Evolutionary conservation across 1,140 invertebrate species (phyloP).

Genomic region (Reticulitermes speratus): DNA sequence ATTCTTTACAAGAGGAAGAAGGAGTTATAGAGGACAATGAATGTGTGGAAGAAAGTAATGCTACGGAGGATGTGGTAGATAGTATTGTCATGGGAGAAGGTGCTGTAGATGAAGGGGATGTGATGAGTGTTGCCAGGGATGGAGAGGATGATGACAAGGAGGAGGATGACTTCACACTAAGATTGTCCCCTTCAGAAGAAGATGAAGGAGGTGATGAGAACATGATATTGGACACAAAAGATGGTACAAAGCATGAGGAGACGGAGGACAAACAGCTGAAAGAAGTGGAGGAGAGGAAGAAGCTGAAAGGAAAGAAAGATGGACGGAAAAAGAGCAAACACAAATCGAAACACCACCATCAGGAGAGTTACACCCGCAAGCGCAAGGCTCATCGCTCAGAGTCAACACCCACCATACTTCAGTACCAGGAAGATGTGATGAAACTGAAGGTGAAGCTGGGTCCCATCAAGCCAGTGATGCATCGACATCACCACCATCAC

Average conservation of each 20-base stretch:
- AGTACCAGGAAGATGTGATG: constrained; percentile 41
- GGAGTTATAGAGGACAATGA: not conserved
- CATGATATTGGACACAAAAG: not conserved
- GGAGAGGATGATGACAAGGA: constrained; percentile 29
- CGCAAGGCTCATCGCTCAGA: constrained; percentile 37
- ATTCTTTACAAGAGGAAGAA: not conserved
- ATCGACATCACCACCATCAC: constrained; percentile 27
- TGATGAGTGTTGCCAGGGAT: constrained; percentile 7
- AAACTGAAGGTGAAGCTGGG: constrained; percentile 43
- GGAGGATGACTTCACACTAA: constrained; percentile 9
- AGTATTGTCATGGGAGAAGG: not conserved
- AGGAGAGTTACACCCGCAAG: constrained; percentile 24
- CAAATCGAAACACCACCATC: constrained; percentile 41
- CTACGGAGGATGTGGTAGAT: not conserved
- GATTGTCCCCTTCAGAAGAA: not conserved
- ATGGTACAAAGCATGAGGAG: not conserved
- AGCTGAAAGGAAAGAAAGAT: constrained; percentile 8
- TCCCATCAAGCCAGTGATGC: constrained; percentile 23
- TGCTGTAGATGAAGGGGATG: not conserved
- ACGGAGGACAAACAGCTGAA: not conserved
- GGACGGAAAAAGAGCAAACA: constrained; percentile 39
- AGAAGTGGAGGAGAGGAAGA: constrained; percentile 1
- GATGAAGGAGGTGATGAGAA: constrained; percentile 32
- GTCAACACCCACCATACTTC: constrained; percentile 39
- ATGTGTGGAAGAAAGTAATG: not conserved